Base-by-base conservation (phyloP, 2,797 vertebrate species). In the Rhabdophis nuchalis region DNA sequence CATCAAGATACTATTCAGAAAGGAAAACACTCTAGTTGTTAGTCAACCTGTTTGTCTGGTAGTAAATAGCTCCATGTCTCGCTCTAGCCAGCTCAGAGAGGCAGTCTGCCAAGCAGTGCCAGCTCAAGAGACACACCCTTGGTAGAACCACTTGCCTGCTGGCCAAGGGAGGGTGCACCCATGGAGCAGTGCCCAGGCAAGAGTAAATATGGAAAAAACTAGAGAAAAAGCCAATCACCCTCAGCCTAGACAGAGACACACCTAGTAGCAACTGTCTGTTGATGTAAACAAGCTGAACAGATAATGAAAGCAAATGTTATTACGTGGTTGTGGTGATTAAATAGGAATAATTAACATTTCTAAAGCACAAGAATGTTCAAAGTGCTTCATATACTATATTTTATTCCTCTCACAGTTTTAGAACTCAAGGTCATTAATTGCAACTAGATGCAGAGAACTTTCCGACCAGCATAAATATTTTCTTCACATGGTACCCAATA, bases 131-230 rank as follows among this genome's bases (percentile, higher is more conserved):
- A 14, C 89, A 91, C 86, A 46, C 92, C 92, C 89, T 54, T 64
- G 72, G 72, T 9, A 16, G 56, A 93, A 64, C 68, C n/a, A 64
- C 56, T 54, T 88, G 56, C 86, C 86, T 18, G 68, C 68, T 82
- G 50, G 92, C 57, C 89, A 85, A 93, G 92, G 64, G 54, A 82
- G 23, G 56, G 25, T 72, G 85, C 68, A 46, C 89, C 89, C 86
- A 12, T 85, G 92, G 86, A 92, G 46, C 54, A 56, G 23, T 90
- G 89, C 89, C 92, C 86, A 91, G 68, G 86, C 86, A 88, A 90
- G 86, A 88, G 90, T 90, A 88, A 93, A 88, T 86, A 90, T 54
- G 68, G 41, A 68, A 58, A 64, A 72, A 68, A 32, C 60, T 58
- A 13, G 52, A 29, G 9, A 27, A 72, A 64, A 89, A 52, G 32